Evolutionary conservation across 2,113 vertebrate species (phyloP).

Genomic region (Forbesichthys agassizii): DNA sequence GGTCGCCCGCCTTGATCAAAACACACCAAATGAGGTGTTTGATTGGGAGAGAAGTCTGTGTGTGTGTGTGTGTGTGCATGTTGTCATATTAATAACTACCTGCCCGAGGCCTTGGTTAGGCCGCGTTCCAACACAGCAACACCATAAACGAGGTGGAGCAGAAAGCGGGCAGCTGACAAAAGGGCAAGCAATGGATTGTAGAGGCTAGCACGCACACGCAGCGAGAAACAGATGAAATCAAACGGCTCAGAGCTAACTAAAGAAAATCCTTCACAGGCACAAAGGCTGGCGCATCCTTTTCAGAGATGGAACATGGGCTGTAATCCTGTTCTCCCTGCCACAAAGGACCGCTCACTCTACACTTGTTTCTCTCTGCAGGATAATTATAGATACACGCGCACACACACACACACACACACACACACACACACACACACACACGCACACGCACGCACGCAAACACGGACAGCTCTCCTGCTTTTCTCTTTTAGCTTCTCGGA

Average conservation of each 20-base stretch:
- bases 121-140: slow-evolving; percentile 81
- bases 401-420: slow-evolving; percentile 14
- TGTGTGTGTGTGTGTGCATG: slow-evolving; percentile 21
- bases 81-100: slow-evolving; percentile 86
- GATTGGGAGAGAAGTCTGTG: slow-evolving; percentile 67
- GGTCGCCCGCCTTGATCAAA: slow-evolving; percentile 93
- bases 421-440: slow-evolving; percentile 23
- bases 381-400: slow-evolving; percentile 81
- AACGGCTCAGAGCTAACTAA: slow-evolving; percentile 87
- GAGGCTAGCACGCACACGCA: background rate
- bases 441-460: slow-evolving; percentile 13
- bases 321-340: slow-evolving; percentile 87
- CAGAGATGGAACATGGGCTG: slow-evolving; percentile 76
- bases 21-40: slow-evolving; percentile 95
- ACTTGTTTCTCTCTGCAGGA: slow-evolving; percentile 92
- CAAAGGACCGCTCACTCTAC: slow-evolving; percentile 86
- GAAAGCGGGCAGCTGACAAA: slow-evolving; percentile 11
- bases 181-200: background rate
- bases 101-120: slow-evolving; percentile 80
- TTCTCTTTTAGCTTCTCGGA: slow-evolving; percentile 7
- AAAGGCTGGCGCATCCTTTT: slow-evolving; percentile 58
- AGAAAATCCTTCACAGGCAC: slow-evolving; percentile 85
- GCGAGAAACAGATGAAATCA: slow-evolving; percentile 18
- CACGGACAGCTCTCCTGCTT: slow-evolving; percentile 6
- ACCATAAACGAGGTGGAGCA: slow-evolving; percentile 21